Percentiles rank a stretch among this genome's conserved stretches.
Conservation (phyloP, 2,797 vertebrate species). For the Diceros bicornis region DNA sequence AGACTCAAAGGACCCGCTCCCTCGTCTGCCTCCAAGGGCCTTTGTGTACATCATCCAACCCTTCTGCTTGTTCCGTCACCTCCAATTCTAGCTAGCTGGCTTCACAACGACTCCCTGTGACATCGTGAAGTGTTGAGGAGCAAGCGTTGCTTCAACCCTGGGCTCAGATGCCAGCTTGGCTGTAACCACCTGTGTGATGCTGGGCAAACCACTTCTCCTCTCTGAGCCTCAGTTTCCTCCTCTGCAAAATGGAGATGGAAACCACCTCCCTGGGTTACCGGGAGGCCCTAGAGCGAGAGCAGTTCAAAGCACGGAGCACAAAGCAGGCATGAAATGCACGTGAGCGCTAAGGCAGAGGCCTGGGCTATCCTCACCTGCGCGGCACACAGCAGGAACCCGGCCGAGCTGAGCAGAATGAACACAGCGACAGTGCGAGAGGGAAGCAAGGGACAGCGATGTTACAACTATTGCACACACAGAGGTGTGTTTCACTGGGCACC, state of each 20-base stretch:
- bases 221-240: conserved; percentile 47
- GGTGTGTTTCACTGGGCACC: not conserved
- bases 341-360: not conserved
- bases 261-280: not conserved
- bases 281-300: not conserved
- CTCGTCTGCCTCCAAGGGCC: conserved; percentile 26
- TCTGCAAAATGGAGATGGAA: conserved; percentile 48
- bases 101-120: not conserved
- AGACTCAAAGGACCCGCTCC: not conserved
- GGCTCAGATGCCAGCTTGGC: not conserved
- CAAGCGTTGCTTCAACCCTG: fast-evolving
- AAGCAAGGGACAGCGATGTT: not conserved
- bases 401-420: not conserved
- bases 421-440: not conserved
- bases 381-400: not conserved
- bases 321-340: too few species aligned
- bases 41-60: not conserved
- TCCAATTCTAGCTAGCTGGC: conserved; percentile 57
- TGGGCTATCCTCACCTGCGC: not conserved
- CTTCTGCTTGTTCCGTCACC: not conserved
- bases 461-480: not conserved
- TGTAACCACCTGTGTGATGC: not conserved
- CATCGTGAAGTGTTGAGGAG: not conserved
- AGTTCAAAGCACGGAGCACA: not conserved
- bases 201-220: not conserved